Evolutionary conservation across 1,140 invertebrate species (phyloP), one percentile per base, ranked within the genome.

Genomic region (Rhizoglyphus robini): DNA sequence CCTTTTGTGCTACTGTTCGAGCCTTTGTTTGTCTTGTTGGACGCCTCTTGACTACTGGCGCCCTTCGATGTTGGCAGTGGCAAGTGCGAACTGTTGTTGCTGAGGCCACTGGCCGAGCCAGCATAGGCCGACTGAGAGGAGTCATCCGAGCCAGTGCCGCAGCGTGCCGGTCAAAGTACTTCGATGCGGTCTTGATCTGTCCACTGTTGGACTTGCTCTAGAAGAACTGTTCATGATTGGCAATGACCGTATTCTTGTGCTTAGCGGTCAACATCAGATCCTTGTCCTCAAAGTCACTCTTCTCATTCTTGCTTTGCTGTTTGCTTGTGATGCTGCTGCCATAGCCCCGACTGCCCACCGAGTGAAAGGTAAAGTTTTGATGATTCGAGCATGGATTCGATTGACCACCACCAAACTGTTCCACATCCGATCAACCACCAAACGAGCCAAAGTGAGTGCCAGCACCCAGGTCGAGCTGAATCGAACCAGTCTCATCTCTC

Each of bases 121-220:
- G 36, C 18, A 41, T 41, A 18, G 8, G 36, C 36, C 36, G 36
- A 41, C 18, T 41, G 36, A 41, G 18, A 11, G 18, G 36, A 41
- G 18, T 18, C 18, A n/a, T n/a, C n/a, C 18, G 36, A 41, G 18
- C 18, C 36, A 8, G 36, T 2, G 15, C 29, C 25, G 51, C 8
- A 11, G 58, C 8, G 36, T 60, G 58, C 13, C 58, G 58, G 36
- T 60, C 58, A 32, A 60, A 60, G 29, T 60, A 60, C 29, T 60
- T 60, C 1, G 58, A 60, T 32, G 58, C 15, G 1, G 58, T 38
- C 36, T 34, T 60, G 18, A 60, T 13, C 2, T 3, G 2, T 1
- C 15, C 15, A 20, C 5, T 4, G 4, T 8, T 11, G 4, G 32
- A 38, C 27, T 60, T 60, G 36, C 29, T 60, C 15, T 60, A 32